These are phyloP conservation scores for Gymnodraco acuticeps DNA, from an alignment of 2,797 vertebrate species.

Conservation along the genomic window DNA sequence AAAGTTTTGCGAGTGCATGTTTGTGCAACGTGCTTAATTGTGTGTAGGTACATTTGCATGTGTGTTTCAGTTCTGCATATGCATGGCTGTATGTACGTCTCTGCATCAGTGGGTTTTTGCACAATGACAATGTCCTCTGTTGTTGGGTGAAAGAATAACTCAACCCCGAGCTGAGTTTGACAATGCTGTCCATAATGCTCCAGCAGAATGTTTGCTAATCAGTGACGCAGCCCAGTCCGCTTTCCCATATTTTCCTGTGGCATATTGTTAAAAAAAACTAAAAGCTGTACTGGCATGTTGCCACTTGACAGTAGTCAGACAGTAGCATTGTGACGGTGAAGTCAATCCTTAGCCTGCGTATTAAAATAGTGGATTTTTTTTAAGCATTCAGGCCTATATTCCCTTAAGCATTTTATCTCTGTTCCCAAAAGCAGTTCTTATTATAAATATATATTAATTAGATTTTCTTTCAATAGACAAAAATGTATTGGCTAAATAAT, in stretches of 20 bases:
- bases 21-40: background rate
- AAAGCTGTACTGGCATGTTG: constrained; percentile 47
- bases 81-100: constrained; percentile 9
- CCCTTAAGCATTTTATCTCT: constrained; percentile 37
- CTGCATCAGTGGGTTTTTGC: constrained; percentile 21
- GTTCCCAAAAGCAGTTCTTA: constrained; percentile 28
- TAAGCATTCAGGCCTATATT: constrained; percentile 22
- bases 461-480: constrained; percentile 17
- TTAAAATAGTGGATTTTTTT: constrained; percentile 26
- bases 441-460: background rate
- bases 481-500: constrained; percentile 1
- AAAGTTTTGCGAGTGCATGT: constrained; percentile 17
- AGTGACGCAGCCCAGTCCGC: constrained; percentile 18
- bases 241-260: constrained; percentile 28
- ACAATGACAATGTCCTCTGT: constrained; percentile 47
- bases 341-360: constrained; percentile 22
- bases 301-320: constrained; percentile 9
- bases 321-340: constrained; percentile 49
- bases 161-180: constrained; percentile 37
- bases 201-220: constrained; percentile 50
- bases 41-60: constrained; percentile 5
- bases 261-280: constrained; percentile 1
- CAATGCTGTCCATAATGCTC: constrained; percentile 46
- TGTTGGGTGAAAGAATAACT: constrained; percentile 35
- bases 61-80: constrained; percentile 13